Conservation (phyloP, 2,113 vertebrate genomes). For the Perccottus glenii region DNA sequence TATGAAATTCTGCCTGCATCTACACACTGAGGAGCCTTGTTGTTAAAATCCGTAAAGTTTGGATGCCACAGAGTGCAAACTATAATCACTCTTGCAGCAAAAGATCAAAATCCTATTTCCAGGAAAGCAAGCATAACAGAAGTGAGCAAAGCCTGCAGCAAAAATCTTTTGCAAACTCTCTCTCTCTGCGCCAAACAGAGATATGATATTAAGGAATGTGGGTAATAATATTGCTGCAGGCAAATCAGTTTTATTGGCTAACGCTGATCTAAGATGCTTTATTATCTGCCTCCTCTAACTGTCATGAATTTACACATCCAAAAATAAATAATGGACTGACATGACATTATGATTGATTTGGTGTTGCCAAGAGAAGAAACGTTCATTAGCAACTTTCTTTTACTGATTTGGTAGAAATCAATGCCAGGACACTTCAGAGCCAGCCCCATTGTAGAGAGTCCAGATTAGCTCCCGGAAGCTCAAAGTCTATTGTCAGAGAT, state of each 20-base stretch:
- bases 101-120: conserved; percentile 68
- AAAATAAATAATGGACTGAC: conserved; percentile 58
- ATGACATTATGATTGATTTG: conserved; percentile 36
- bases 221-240: conserved; percentile 33
- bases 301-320: conserved; percentile 54
- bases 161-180: conserved; percentile 15
- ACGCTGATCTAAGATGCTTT: conserved; percentile 36
- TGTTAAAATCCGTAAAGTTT: conserved; percentile 39
- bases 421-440: conserved; percentile 9
- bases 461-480: conserved; percentile 35
- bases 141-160: conserved; percentile 49
- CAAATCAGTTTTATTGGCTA: conserved; percentile 40
- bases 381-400: conserved; percentile 44
- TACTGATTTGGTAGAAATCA: conserved; percentile 44
- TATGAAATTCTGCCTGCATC: conserved; percentile 7
- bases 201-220: conserved; percentile 47
- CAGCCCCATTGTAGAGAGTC: conserved; percentile 33
- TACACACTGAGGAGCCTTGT: conserved; percentile 21
- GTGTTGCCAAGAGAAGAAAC: conserved; percentile 36
- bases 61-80: conserved; percentile 35
- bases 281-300: conserved; percentile 51
- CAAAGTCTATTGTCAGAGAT: conserved; percentile 48
- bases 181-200: not conserved
- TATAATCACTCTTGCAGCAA: conserved; percentile 57
- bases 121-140: conserved; percentile 46